Evolutionary conservation across 2,113 vertebrate genomes (phyloP).

Genomic region (Mixornis gularis): DNA sequence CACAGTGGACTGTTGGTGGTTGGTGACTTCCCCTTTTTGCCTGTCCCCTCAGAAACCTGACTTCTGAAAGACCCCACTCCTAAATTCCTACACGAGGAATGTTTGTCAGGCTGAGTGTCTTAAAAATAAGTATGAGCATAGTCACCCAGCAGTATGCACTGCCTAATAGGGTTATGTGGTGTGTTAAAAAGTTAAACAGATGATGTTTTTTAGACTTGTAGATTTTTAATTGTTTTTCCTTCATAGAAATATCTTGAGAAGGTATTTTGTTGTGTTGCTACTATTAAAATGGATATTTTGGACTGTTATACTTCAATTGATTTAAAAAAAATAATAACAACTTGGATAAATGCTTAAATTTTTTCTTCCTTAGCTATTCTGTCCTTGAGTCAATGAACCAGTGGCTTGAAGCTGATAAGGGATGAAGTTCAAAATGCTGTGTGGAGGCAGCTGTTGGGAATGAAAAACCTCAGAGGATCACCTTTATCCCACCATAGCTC

Average conservation of each 20-base stretch:
- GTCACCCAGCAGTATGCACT: neutral
- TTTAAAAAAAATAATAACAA: neutral
- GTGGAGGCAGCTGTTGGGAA: neutral
- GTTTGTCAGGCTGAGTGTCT: neutral
- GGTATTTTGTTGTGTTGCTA: neutral
- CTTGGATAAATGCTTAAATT: neutral
- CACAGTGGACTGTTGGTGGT: accelerated
- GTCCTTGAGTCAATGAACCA: neutral
- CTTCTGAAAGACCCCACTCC: neutral
- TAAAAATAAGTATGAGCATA: neutral
- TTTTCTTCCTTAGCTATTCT: neutral
- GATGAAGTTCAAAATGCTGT: neutral
- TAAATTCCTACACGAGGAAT: neutral
- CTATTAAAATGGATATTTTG: neutral
- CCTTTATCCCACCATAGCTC: neutral
- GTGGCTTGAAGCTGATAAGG: neutral
- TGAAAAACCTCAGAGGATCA: neutral
- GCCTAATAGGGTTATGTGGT: neutral
- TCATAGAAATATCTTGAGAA: neutral
- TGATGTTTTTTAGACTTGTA: neutral
- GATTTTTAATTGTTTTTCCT: neutral
- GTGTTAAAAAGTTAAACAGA: neutral
- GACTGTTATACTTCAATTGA: neutral
- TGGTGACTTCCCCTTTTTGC: neutral
- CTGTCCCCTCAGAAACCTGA: neutral